Base-by-base conservation (phyloP, 2,888 invertebrate species). In the Quadroppia sp. region DNA sequence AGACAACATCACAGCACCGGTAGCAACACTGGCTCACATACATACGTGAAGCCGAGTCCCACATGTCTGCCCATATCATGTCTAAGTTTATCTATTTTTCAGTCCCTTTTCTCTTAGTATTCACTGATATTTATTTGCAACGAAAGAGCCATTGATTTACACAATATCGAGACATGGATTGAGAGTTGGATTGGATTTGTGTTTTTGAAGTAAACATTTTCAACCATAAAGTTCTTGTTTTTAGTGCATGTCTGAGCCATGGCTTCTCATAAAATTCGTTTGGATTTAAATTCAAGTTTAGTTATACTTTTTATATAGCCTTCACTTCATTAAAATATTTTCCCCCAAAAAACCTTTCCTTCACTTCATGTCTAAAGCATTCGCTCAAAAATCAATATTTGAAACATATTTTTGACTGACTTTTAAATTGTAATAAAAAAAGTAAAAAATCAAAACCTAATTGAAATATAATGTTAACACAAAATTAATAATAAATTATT, bases 61-160 rank as follows among this genome's bases (percentile, higher is more conserved):
- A 42, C 45, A 42, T 69, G 69, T 69, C 69, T 69, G 25, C 45
- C 42, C 42, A 40, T 42, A 69, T 69, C 69, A 69, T 20, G 45
- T 40, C 69, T 69, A 23, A 69, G 15, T 69, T 69, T 69, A 69
- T 42, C 69, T 45, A 25, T 69, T 4, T 69, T 20, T 32, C 36
- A 36, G 36, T 36, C 36, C 17, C 45, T 45, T 45, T 36, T 36
- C 28, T n/a, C 59, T 30, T 15, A 30, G n/a, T 32, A 64, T 64
- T 69, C 23, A 36, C 11, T 69, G 17, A 25, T 69, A 69, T 69
- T 69, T 69, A 69, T 69, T n/a, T 69, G 36, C 42, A 69, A 45
- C 40, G 11, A 69, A 42, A 69, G 25, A 45, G 25, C 61, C 28
- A 59, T 30, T 59, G 36, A 36, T 36, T 36, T 36, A 69, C 69